Conservation (phyloP, 2,113 vertebrate genomes). For the Stercorarius parasiticus region DNA sequence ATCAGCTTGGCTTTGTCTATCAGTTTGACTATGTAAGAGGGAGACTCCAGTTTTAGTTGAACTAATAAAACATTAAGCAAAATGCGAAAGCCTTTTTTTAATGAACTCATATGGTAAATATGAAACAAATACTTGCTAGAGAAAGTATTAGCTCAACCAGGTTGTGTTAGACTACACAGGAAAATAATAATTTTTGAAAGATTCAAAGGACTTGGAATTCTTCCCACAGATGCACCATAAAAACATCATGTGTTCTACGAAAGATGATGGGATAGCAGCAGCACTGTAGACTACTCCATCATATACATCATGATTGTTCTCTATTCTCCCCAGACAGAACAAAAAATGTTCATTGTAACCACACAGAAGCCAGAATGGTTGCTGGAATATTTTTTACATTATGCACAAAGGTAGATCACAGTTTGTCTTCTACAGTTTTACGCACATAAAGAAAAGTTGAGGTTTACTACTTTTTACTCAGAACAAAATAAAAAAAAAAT, state of each 20-base stretch:
- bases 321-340: background rate
- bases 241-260: background rate
- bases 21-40: background rate
- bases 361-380: background rate
- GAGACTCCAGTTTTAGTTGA: background rate
- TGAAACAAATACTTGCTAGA: background rate
- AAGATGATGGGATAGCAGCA: rapidly evolving
- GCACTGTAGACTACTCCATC: background rate
- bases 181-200: background rate
- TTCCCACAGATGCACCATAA: background rate
- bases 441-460: background rate
- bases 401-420: background rate
- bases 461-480: background rate
- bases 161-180: background rate
- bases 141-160: background rate
- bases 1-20: background rate
- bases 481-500: background rate
- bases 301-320: background rate
- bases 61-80: background rate
- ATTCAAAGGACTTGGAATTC: background rate
- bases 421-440: background rate
- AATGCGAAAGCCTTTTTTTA: background rate
- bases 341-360: background rate
- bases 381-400: background rate
- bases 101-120: background rate